Evolutionary conservation across 1,140 invertebrate genomes (phyloP), one percentile per base, ranked within the genome.

Genomic region (Microvelia longipes): DNA sequence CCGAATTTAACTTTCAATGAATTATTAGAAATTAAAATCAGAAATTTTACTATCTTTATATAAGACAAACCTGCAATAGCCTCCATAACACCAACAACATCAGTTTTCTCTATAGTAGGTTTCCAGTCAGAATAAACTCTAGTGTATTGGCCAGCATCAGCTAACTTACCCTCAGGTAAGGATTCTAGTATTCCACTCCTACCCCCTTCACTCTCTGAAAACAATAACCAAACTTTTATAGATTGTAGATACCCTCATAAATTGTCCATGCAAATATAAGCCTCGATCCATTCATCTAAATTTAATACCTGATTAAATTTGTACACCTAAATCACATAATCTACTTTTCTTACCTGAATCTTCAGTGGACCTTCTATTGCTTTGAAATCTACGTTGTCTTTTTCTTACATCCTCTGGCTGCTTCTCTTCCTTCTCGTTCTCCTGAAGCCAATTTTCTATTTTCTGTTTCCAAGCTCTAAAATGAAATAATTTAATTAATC

Each of bases 391-490:
- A 72, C 85, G 81, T 28, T 84, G 80, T 75, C 85, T 83, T 74
- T 83, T 82, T 62, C 83, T 82, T 72, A 83, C 80, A 69, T 87
- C 81, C 73, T 90, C 87, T 70, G 83, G 85, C 68, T 86, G 85
- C 70, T 86, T 84, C 77, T 92, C 90, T 76, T 92, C 90, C 75
- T 88, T 88, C 77, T 92, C 91, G 79, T 91, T 92, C 70, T 92
- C 90, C 71, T 91, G 86, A 72, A 94, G 80, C 93, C 93, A 94
- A 19, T 90, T 90, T 80, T 94, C 90, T 73, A 96, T 94, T 77
- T 94, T 93, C 77, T 92, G 87, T 30, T 89, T 81, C 90, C 90
- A 92, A 73, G 91, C 87, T 77, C 87, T 86, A 76, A 71, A 81
- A 80, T 69, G n/a, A n/a, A n/a, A n/a, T n/a, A n/a, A n/a, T n/a